phyloP scores from a whole-genome alignment of 2,888 invertebrate genomes.

The Diplazon laetatorius region DNA sequence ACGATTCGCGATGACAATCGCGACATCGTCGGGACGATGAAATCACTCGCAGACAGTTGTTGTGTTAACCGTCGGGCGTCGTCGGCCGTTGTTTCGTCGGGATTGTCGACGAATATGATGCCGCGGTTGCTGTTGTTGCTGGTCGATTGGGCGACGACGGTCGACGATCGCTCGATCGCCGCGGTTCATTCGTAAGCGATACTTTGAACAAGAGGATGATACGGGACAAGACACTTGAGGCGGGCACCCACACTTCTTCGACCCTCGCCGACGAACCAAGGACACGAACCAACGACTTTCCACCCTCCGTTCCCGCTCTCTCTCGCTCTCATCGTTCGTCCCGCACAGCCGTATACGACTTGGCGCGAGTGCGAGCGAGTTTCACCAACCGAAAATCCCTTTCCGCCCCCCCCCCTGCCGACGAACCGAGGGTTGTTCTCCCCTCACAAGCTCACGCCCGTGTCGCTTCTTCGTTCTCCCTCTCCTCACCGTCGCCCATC shows the following conservation, averaged over 20 bases:
- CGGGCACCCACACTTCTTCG: conserved; percentile 72
- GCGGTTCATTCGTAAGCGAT: conserved; percentile 80
- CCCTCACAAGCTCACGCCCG: conserved; percentile 53
- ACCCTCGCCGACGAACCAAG: conserved; percentile 61
- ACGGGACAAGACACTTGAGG: conserved; percentile 78
- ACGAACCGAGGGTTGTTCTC: conserved; percentile 56
- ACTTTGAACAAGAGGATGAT: conserved; percentile 78
- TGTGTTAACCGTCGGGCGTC: conserved; percentile 54
- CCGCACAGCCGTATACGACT: conserved; percentile 47
- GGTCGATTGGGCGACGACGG: conserved; percentile 71
- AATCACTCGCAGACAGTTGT: conserved; percentile 31
- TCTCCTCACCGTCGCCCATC: conserved; percentile 41
- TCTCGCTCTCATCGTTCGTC: conserved; percentile 48
- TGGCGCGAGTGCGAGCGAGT: conserved; percentile 33
- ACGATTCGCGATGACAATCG: background rate
- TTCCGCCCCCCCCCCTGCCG: conserved; percentile 61
- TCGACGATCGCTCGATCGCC: conserved; percentile 77
- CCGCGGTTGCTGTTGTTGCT: conserved; percentile 62
- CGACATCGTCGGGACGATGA: background rate
- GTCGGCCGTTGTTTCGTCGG: background rate
- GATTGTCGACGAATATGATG: conserved; percentile 45
- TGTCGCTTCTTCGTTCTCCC: conserved; percentile 46
- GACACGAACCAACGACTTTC: conserved; percentile 55
- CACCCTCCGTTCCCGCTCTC: no score
- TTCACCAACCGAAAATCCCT: conserved; percentile 58